phyloP scores from a whole-genome alignment of 2,113 vertebrate genomes.

The Bettongia penicillata region DNA sequence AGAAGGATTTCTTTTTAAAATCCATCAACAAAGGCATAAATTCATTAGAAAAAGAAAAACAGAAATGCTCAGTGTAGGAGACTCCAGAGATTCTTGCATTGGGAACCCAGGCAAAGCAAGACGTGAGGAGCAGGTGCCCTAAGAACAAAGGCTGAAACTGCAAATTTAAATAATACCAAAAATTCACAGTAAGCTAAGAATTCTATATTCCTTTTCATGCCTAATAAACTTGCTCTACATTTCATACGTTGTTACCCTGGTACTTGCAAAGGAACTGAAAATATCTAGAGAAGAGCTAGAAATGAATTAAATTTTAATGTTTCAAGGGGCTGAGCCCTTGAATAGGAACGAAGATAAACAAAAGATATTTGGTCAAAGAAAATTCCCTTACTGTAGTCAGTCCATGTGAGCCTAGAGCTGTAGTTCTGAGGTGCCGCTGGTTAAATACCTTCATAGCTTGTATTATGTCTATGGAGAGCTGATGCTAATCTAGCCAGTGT shows the following conservation, averaged over 20 bases:
- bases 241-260: neutral
- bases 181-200: neutral
- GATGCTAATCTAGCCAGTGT: neutral
- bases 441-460: neutral
- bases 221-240: neutral
- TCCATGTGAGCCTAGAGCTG: neutral
- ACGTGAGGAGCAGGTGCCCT: neutral
- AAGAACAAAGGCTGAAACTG: neutral
- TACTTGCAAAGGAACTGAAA: no score
- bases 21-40: neutral
- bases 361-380: neutral
- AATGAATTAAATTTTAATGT: neutral
- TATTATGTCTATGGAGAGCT: neutral
- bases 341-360: neutral
- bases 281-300: neutral
- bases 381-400: neutral
- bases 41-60: neutral
- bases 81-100: neutral
- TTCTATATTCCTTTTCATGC: neutral
- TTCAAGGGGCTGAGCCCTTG: neutral
- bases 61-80: neutral
- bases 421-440: neutral
- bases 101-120: neutral
- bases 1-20: neutral
- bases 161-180: neutral